These are phyloP conservation scores for Platanista minor DNA, from an alignment of 2,113 vertebrate species.

Conservation along the genomic window DNA sequence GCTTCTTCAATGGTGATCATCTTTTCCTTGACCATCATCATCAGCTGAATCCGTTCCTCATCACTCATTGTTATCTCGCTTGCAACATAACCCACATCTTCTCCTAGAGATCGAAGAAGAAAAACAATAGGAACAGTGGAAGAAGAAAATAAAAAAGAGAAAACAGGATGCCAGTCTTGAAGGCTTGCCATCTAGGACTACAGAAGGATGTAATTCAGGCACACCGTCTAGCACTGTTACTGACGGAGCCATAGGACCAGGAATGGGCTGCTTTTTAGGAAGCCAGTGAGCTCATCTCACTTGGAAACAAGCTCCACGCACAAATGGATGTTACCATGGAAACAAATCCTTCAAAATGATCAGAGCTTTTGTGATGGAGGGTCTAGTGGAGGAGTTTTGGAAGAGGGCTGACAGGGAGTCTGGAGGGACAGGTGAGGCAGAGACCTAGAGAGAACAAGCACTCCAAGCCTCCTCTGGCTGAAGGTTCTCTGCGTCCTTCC, in stretches of 20 bases:
- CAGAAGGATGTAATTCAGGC: too few species aligned
- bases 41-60: conserved; percentile 96
- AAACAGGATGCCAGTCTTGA: accelerated
- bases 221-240: accelerated
- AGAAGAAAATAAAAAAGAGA: accelerated
- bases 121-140: not conserved
- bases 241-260: accelerated
- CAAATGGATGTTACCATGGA: accelerated
- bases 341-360: not conserved
- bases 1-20: conserved; percentile 99
- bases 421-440: not conserved
- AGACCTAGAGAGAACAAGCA: not conserved
- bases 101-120: conserved; percentile 80
- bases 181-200: accelerated
- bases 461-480: not conserved
- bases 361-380: not conserved
- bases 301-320: not conserved
- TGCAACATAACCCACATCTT: conserved; percentile 96
- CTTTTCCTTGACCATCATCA: conserved; percentile 99
- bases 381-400: not conserved
- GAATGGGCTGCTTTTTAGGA: accelerated
- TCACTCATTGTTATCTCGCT: conserved; percentile 99
- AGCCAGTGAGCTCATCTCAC: accelerated
- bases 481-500: not conserved
- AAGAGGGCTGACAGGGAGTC: not conserved